Evolutionary conservation across 1,140 invertebrate species (phyloP), one percentile per base, ranked within the genome.

Genomic region (Oedothorax gibbosus): DNA sequence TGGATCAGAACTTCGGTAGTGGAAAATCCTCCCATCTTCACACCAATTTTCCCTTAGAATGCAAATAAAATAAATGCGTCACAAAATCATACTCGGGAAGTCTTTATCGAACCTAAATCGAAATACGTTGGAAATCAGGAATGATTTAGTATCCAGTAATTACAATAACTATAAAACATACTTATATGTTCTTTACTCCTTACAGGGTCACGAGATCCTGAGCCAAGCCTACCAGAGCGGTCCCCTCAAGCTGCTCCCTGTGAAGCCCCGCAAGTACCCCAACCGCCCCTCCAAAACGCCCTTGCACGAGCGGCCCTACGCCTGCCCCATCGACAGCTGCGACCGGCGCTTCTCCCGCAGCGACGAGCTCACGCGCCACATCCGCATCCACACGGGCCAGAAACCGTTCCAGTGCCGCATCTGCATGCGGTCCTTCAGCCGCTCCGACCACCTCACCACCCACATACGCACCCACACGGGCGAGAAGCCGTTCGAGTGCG

Each of bases 321-420:
- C 98, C 18, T 99, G 98, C 90, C 98, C 98, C 0, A 97, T 99
- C 3, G 97, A 99, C 88, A 94, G 95, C 88, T 99, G 99, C 92
- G 98, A 99, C 90, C 92, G 98, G 49, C 92, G 98, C 72, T 99
- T 99, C 90, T 99, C 97, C n/a, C 92, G 99, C 76, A 98, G 96
- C 68, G 99, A 99, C 91, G 99, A 99, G 91, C 93, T 99, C 49
- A 99, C 98, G 9, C 93, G 98, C 87, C 98, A 99, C 90, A 99
- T 99, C 87, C 93, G 99, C 66, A 99, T 99, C 87, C 99, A 99
- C 91, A 99, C 98, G 2, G 99, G 99, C 0, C 98, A 99, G 90
- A 99, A 99, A 89, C 98, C 98, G 73, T 99, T 99, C 92, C 96
- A 99, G 91, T 99, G 99, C 90, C 94, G 97, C 82, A 99, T 99